Conservation (phyloP, 2,888 invertebrate species). For the Nomada ferruginata region DNA sequence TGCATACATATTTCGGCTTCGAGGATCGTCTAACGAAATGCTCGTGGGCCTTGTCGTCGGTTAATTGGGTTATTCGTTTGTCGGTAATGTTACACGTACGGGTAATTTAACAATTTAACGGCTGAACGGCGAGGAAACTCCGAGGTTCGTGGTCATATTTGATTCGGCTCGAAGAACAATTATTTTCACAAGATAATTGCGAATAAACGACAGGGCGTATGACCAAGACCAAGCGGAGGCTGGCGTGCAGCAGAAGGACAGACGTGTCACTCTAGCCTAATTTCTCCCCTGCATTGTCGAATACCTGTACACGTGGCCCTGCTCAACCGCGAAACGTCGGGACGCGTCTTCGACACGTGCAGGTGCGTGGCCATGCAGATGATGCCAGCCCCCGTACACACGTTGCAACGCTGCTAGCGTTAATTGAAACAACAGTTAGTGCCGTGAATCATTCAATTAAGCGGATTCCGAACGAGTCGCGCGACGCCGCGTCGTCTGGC, state of each 20-base stretch:
- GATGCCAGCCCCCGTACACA: conserved; percentile 16
- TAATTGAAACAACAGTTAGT: conserved; percentile 62
- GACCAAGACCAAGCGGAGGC: not conserved
- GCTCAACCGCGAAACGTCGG: conserved; percentile 36
- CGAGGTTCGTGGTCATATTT: not conserved
- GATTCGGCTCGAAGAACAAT: conserved; percentile 20
- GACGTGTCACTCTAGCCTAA: not conserved
- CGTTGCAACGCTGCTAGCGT: conserved; percentile 19
- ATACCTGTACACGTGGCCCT: conserved; percentile 33
- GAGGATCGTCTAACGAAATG: conserved; percentile 1
- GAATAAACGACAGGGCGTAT: no score
- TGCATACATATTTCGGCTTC: conserved; percentile 4
- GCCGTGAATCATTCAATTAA: conserved; percentile 63
- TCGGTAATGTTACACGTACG: not conserved
- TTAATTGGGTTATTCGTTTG: conserved; percentile 31
- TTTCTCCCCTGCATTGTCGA: conserved; percentile 14
- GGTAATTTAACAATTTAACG: not conserved
- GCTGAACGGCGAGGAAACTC: not conserved
- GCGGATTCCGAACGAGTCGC: conserved; percentile 58
- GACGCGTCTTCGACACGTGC: conserved; percentile 24
- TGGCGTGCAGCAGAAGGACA: not conserved
- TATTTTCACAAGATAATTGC: not conserved
- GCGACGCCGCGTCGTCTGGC: conserved; percentile 53
- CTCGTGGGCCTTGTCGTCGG: conserved; percentile 10
- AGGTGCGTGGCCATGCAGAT: conserved; percentile 53